Conservation (phyloP, 2,888 invertebrate genomes). For the Meandrusa payeni region DNA sequence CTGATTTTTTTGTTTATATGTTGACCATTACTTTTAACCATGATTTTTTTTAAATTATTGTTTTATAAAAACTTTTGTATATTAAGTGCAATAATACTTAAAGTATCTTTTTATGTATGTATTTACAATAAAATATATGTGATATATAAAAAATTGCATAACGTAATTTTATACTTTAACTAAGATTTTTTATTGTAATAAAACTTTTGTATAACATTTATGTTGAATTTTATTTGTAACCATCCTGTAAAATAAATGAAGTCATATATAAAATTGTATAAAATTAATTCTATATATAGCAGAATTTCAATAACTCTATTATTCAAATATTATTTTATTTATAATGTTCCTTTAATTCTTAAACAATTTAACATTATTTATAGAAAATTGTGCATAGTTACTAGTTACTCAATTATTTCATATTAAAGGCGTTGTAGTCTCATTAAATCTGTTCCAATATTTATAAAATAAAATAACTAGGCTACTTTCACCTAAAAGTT, state of each 20-base stretch:
- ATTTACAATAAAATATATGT: background rate
- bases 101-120: too few relatives aligned
- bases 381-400: too few relatives aligned
- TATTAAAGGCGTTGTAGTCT: too few relatives aligned
- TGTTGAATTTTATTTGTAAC: constrained; percentile 8
- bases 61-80: background rate
- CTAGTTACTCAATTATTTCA: too few relatives aligned
- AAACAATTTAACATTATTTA: too few relatives aligned
- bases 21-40: constrained; percentile 1
- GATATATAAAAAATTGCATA: too few relatives aligned
- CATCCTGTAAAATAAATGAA: background rate
- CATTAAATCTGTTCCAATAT: too few relatives aligned
- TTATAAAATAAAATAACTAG: too few relatives aligned
- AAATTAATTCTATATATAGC: background rate
- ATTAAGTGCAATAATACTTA: background rate
- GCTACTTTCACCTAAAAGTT: too few relatives aligned
- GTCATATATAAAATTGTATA: constrained; percentile 3
- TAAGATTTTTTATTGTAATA: constrained; percentile 9
- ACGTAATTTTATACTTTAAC: background rate
- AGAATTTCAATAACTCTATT: background rate
- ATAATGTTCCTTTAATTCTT: background rate
- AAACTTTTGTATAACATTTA: constrained; percentile 6
- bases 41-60: constrained; percentile 8
- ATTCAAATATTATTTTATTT: too few relatives aligned
- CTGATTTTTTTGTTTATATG: constrained; percentile 13